These are phyloP conservation scores for Tachysurus vachellii DNA, from an alignment of 2,113 vertebrate species.

Conservation along the genomic window DNA sequence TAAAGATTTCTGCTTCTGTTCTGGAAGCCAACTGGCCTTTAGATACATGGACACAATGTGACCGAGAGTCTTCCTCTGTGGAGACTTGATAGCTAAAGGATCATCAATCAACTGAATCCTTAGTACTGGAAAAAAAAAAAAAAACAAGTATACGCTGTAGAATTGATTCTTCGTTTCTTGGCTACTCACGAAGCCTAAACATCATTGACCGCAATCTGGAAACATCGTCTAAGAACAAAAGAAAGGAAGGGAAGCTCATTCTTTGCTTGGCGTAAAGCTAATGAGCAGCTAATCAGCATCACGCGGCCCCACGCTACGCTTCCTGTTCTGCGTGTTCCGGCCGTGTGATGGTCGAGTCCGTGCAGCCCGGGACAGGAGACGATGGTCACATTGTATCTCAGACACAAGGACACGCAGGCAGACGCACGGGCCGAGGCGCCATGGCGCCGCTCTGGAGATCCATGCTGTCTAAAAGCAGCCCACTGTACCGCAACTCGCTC, in stretches of 20 bases:
- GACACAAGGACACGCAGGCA: background rate
- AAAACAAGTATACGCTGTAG: background rate
- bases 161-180: background rate
- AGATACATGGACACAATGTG: constrained; percentile 22
- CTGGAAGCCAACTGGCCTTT: constrained; percentile 30
- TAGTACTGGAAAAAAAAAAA: background rate
- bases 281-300: background rate
- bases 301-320: background rate
- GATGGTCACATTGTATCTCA: constrained; percentile 46
- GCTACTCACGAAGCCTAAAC: background rate
- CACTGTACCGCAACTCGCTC: constrained; percentile 74
- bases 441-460: constrained; percentile 78
- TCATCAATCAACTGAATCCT: background rate
- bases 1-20: constrained; percentile 39
- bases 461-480: constrained; percentile 77
- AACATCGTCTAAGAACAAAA: constrained; percentile 5
- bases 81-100: background rate
- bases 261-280: background rate
- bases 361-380: background rate
- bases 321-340: constrained; percentile 24
- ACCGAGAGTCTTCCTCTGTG: constrained; percentile 13
- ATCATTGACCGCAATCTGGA: background rate
- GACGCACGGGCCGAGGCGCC: constrained; percentile 4
- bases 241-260: background rate
- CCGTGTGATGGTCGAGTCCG: background rate